These are phyloP conservation scores for Chrysodeixis includens DNA, from an alignment of 2,888 invertebrate genomes.

Conservation along the genomic window DNA sequence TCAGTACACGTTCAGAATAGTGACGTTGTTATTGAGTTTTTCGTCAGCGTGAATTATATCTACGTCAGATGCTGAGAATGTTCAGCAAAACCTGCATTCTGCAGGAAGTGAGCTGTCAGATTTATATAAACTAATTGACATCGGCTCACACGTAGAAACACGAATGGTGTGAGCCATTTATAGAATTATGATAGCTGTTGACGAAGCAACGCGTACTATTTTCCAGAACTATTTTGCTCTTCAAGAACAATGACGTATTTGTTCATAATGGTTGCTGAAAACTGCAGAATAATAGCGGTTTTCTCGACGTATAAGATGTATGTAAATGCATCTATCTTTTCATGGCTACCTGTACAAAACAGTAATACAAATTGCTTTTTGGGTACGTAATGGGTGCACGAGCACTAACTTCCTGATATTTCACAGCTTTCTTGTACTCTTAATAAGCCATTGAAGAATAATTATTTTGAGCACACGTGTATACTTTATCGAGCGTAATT, in stretches of 20 bases:
- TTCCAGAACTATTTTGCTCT: conserved; percentile 21
- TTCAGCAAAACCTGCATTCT: conserved; percentile 62
- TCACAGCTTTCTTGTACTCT: conserved; percentile 17
- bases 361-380: conserved; percentile 10
- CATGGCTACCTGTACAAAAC: not conserved
- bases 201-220: conserved; percentile 28
- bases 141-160: conserved; percentile 53
- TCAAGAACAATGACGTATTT: conserved; percentile 30
- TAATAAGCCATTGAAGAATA: conserved; percentile 13
- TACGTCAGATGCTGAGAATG: conserved; percentile 71
- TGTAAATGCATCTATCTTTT: no score
- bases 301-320: conserved; percentile 7
- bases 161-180: conserved; percentile 51
- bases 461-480: conserved; percentile 18
- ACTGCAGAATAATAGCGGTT: conserved; percentile 24
- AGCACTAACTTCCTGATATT: conserved; percentile 30
- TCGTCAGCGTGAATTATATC: conserved; percentile 60
- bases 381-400: conserved; percentile 5
- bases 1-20: conserved; percentile 62
- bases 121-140: conserved; percentile 66
- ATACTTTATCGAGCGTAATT: conserved; percentile 24
- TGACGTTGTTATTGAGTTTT: conserved; percentile 64
- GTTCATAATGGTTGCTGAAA: conserved; percentile 26
- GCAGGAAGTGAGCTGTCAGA: conserved; percentile 68
- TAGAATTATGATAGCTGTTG: conserved; percentile 51